Conservation (phyloP, 2,797 vertebrate genomes). For the Denticeps clupeoides region DNA sequence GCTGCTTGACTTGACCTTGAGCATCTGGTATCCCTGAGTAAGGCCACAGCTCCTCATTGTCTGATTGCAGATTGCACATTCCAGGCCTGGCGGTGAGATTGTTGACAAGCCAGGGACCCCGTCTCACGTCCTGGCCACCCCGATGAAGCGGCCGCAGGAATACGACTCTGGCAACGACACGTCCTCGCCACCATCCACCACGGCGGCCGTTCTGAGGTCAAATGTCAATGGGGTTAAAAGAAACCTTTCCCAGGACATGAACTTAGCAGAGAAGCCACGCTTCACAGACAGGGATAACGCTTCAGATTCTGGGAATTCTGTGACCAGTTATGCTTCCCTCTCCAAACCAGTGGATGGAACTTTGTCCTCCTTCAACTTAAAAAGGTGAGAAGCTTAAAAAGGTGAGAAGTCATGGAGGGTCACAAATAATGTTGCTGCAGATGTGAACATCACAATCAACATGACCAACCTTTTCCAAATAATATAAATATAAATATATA, state of each 20-base stretch:
- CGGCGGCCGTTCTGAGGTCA: constrained; percentile 67
- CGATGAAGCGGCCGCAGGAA: constrained; percentile 68
- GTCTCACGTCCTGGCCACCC: constrained; percentile 49
- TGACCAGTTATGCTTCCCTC: constrained; percentile 84
- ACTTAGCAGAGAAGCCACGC: constrained; percentile 63
- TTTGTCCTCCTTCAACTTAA: constrained; percentile 44
- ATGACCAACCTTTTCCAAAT: no score
- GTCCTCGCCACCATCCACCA: constrained; percentile 82
- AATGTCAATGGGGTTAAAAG: constrained; percentile 61
- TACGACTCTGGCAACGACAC: constrained; percentile 97
- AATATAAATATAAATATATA: no score
- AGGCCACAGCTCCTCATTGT: constrained; percentile 57
- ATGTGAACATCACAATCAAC: no score
- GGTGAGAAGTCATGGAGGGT: constrained; percentile 37
- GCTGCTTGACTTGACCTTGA: constrained; percentile 42
- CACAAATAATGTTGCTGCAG: no score
- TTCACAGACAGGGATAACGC: constrained; percentile 69
- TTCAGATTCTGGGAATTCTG: constrained; percentile 94
- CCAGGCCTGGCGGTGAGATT: constrained; percentile 68
- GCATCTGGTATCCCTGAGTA: constrained; percentile 23
- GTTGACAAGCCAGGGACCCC: constrained; percentile 64
- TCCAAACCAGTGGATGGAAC: constrained; percentile 69
- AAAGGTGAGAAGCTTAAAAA: constrained; percentile 49
- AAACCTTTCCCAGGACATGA: constrained; percentile 33
- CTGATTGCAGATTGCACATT: constrained; percentile 84